phyloP scores from a whole-genome alignment of 2,113 vertebrate genomes.

The Arizona elegans region DNA sequence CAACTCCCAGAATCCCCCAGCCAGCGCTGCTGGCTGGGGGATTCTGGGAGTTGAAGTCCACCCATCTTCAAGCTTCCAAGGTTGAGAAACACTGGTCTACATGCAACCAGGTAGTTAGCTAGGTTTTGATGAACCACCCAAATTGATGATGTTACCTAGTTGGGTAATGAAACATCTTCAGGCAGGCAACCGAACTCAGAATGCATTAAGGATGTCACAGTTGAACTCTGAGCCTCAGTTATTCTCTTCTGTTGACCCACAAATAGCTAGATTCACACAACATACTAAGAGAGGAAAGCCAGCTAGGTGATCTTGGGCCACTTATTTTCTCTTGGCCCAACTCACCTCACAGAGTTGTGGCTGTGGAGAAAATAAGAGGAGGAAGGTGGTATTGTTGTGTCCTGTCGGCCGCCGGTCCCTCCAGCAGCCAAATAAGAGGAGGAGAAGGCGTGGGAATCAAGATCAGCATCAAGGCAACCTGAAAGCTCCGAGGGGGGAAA shows the following conservation, averaged over 20 bases:
- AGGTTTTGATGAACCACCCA: not conserved
- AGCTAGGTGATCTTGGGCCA: not conserved
- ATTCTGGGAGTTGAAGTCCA: no score
- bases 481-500: no score
- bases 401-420: no score
- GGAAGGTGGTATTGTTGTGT: no score
- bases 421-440: no score
- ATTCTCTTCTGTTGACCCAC: not conserved
- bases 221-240: not conserved
- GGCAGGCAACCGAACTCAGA: not conserved
- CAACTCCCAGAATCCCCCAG: no score
- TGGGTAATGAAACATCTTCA: not conserved
- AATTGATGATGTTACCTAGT: not conserved
- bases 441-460: no score
- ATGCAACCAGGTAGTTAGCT: not conserved
- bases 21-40: no score
- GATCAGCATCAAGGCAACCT: no score
- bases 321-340: no score
- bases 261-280: not conserved
- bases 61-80: no score
- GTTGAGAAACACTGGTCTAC: no score
- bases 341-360: not conserved
- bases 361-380: not conserved
- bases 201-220: not conserved
- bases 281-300: not conserved